These are phyloP conservation scores for Julus scandinavius DNA, from an alignment of 2,888 invertebrate species.

Conservation along the genomic window DNA sequence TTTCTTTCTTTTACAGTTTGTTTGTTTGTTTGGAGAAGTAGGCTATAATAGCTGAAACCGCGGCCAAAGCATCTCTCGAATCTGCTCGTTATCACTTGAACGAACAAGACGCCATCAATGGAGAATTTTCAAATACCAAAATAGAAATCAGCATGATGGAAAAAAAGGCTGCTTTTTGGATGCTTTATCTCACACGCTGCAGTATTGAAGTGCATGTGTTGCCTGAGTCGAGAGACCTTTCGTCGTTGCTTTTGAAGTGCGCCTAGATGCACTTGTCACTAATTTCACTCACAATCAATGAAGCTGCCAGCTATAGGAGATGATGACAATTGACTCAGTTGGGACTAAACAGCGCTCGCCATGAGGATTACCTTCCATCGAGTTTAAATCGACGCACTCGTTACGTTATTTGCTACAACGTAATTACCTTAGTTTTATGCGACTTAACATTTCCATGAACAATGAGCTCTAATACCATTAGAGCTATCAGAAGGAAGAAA, in stretches of 20 bases:
- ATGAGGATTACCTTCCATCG: background rate
- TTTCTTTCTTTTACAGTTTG: background rate
- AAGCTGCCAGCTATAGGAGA: background rate
- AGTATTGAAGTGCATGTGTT: background rate
- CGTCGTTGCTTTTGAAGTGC: background rate
- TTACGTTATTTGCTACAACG: background rate
- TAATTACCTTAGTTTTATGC: background rate
- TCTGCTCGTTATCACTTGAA: slow-evolving; percentile 21
- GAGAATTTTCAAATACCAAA: slow-evolving; percentile 1
- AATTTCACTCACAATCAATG: slow-evolving; percentile 17
- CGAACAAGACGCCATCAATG: background rate
- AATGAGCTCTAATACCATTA: slow-evolving; percentile 74
- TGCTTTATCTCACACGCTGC: background rate
- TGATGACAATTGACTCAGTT: background rate
- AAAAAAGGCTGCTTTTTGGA: background rate
- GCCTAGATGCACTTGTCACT: slow-evolving; percentile 25
- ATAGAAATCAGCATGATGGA: slow-evolving; percentile 4
- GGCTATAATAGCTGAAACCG: slow-evolving; percentile 18
- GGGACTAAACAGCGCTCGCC: background rate
- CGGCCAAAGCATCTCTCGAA: background rate
- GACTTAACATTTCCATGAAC: background rate
- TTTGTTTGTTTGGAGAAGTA: background rate
- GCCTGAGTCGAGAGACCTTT: background rate
- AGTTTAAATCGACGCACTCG: background rate
- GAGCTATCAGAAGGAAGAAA: slow-evolving; percentile 88